These are phyloP conservation scores for Hydrolagus colliei DNA, from an alignment of 2,797 vertebrate species.

Conservation along the genomic window DNA sequence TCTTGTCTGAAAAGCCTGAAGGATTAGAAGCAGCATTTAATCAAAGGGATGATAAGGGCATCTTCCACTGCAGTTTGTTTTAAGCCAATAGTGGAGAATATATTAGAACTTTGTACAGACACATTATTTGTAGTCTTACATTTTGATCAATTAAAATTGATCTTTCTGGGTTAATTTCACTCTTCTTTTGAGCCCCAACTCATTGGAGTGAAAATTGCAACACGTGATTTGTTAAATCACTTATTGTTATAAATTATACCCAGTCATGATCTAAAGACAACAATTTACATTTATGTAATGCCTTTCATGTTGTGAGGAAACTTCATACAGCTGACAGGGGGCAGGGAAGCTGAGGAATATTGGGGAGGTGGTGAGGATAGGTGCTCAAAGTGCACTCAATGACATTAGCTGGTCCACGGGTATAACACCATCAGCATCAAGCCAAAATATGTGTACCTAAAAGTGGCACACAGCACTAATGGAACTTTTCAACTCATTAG, in stretches of 20 bases:
- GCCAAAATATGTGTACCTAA: no score
- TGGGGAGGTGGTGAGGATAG: background rate
- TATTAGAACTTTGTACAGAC: background rate
- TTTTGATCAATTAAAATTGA: background rate
- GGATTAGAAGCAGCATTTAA: background rate
- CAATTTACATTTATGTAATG: background rate
- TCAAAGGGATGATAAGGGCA: background rate
- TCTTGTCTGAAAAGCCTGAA: constrained; percentile 2
- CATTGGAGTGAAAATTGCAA: no score
- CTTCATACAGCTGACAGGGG: background rate
- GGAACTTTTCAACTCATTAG: no score
- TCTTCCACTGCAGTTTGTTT: background rate
- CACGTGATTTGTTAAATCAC: background rate
- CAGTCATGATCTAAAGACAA: background rate
- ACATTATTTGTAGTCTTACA: background rate
- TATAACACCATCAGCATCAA: no score
- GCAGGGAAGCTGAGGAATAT: background rate
- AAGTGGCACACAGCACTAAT: no score
- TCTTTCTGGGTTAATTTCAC: background rate
- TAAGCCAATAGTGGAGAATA: background rate
- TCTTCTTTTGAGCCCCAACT: background rate
- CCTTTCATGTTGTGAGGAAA: background rate
- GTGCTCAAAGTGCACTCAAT: no score
- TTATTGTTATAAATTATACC: background rate
- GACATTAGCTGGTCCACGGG: no score